A percentile compares a stretch with the other conserved stretches of the same genome.
phyloP scores from a whole-genome alignment of 2,113 vertebrate species.

The Gracilinanus agilis region DNA sequence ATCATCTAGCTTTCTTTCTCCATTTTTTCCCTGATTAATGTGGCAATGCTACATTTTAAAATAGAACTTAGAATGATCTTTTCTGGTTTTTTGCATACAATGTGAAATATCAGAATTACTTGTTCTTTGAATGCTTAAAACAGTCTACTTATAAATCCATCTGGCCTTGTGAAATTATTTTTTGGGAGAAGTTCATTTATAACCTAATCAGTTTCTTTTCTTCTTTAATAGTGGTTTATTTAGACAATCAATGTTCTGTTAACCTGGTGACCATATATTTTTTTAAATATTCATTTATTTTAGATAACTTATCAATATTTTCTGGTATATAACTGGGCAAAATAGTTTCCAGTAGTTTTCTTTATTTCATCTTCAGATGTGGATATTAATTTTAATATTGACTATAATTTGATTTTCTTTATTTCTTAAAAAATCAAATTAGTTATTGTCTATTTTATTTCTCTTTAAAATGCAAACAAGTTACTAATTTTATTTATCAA shows the following conservation, averaged over 20 bases:
- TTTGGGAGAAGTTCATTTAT: no score
- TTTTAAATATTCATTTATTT: no score
- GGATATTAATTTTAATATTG: neutral
- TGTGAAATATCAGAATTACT: neutral
- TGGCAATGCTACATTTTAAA: neutral
- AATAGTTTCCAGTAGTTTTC: no score
- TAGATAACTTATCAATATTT: neutral
- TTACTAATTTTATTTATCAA: neutral
- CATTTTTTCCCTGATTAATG: neutral
- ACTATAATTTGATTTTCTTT: neutral
- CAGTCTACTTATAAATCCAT: no score
- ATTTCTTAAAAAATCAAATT: neutral
- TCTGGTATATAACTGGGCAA: neutral
- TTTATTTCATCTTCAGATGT: neutral
- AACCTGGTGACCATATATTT: neutral
- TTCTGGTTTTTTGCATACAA: neutral
- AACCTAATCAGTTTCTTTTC: neutral
- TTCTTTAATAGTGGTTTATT: neutral
- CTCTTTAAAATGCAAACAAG: neutral
- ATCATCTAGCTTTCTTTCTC: neutral
- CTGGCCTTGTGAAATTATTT: no score
- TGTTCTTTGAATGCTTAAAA: neutral
- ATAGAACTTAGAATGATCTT: neutral
- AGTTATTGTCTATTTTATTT: no score
- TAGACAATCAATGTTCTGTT: neutral